Conservation (phyloP, 1,140 invertebrate species). For the Pseudomyrmex flavicornis region DNA sequence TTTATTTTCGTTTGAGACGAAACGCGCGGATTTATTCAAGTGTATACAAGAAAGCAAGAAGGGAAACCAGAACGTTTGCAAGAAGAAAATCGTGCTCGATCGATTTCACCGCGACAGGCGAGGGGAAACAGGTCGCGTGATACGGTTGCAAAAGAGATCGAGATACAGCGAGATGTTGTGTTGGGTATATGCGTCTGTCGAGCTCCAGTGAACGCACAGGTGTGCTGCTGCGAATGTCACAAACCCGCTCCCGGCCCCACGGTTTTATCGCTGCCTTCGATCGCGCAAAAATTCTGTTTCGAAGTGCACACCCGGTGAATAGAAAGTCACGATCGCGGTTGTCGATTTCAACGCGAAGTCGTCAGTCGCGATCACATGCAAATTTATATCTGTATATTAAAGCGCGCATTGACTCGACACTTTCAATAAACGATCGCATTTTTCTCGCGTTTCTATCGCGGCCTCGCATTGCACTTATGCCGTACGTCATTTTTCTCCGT, state of each 20-base stretch:
- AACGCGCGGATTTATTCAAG: background rate
- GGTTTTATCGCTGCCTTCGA: slow-evolving; percentile 11
- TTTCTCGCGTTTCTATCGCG: background rate
- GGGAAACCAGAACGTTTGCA: background rate
- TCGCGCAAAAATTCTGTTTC: slow-evolving; percentile 13
- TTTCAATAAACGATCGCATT: slow-evolving; percentile 9
- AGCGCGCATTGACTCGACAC: background rate
- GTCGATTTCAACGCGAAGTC: background rate
- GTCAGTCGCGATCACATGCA: slow-evolving; percentile 8
- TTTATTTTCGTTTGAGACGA: background rate
- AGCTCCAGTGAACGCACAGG: slow-evolving; percentile 4
- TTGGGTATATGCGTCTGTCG: background rate
- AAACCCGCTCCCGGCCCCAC: background rate
- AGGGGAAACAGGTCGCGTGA: slow-evolving; percentile 12
- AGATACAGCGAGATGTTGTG: slow-evolving; percentile 6
- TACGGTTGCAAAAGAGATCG: slow-evolving; percentile 34
- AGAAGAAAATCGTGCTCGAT: slow-evolving; percentile 26
- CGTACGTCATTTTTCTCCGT: background rate
- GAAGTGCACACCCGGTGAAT: slow-evolving; percentile 14
- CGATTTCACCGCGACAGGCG: slow-evolving; percentile 13
- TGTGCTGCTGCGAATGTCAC: slow-evolving; percentile 19
- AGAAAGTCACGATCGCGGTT: slow-evolving; percentile 29
- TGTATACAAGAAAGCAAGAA: background rate
- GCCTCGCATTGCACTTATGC: background rate
- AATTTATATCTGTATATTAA: slow-evolving; percentile 12